Percentiles rank a stretch among this genome's conserved stretches.
Conservation (phyloP, 2,797 vertebrate species). For the Otolemur crassicaudatus region DNA sequence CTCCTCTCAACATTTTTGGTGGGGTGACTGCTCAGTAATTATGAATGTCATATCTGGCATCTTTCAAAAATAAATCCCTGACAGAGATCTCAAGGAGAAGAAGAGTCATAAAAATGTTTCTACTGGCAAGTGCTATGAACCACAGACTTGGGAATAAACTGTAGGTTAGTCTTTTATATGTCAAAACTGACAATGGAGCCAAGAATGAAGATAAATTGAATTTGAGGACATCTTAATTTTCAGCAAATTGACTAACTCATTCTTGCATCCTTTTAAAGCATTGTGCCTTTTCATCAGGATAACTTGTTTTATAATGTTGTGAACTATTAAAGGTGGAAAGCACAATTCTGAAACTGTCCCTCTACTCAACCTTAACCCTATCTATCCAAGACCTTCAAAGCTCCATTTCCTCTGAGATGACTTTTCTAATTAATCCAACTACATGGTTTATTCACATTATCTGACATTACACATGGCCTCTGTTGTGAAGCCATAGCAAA, state of each 20-base stretch:
- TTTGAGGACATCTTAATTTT: neutral
- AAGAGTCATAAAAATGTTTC: constrained; percentile 2
- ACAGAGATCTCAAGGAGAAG: constrained; percentile 2
- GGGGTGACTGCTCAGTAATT: constrained; percentile 18
- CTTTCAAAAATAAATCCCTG: constrained; percentile 41
- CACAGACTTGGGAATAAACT: neutral
- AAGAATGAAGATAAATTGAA: constrained; percentile 31
- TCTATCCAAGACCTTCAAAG: neutral
- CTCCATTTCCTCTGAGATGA: neutral
- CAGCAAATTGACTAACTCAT: neutral
- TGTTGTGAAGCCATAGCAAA: neutral
- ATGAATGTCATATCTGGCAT: constrained; percentile 45
- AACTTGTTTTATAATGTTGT: neutral
- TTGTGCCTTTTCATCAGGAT: neutral
- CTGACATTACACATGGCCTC: neutral
- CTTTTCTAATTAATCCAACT: neutral
- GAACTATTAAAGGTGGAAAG: constrained; percentile 7
- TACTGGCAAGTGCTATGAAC: neutral
- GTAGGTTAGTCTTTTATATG: neutral
- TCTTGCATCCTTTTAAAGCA: neutral
- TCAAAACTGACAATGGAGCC: neutral
- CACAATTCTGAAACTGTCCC: constrained; percentile 10
- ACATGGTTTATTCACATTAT: neutral
- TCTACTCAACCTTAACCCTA: neutral
- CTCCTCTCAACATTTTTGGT: neutral